Base-by-base conservation (phyloP, 2,888 invertebrate genomes). In the Ametastegia equiseti region DNA sequence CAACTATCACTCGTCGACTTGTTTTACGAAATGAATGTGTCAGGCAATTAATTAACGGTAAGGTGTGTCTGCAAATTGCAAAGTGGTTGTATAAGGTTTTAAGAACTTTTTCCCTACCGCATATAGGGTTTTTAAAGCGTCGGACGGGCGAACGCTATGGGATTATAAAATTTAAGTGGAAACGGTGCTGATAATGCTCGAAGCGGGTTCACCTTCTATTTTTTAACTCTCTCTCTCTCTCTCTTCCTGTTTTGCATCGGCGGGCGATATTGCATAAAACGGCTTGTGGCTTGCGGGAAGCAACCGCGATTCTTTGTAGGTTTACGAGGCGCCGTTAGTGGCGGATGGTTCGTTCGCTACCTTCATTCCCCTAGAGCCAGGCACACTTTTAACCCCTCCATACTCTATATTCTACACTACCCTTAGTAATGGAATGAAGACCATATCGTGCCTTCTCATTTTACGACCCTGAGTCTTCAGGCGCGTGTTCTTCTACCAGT, bases 291-390 rank as follows among this genome's bases (percentile, higher is more conserved):
- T 23, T 60, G 57, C 30, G 60, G 78, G 27, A n/a, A 13, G 36
- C 60, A 54, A 42, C 42, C 60, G 57, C 78, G 57, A 78, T 78
- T 78, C 78, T 78, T 78, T 63, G 60, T 78, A 78, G 78, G 60
- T 78, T 78, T 78, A 78, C 78, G 78, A 78, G 57, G n/a, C 30
- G 19, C 78, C 60, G 78, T 78, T 78, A 78, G 78, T 60, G 60
- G 75, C 23, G 39, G 78, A 63, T 78, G 57, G 78, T 63, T 78
- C 60, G 60, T 19, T 78, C 60, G 57, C 42, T 54, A 19, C 60
- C 42, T 30, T 42, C 42, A 33, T 42, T 78, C 27, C 75, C 71
- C 71, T 71, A 36, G 27, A 71, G 42, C 42, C 75, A 50, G 75
- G 42, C 42, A 42, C 78, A 60, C 78, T 60, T 57, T 63, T 42